Percentiles rank a stretch among this genome's conserved stretches.
Conservation (phyloP, 2,888 invertebrate species). For the Steinernema carpocapsae region DNA sequence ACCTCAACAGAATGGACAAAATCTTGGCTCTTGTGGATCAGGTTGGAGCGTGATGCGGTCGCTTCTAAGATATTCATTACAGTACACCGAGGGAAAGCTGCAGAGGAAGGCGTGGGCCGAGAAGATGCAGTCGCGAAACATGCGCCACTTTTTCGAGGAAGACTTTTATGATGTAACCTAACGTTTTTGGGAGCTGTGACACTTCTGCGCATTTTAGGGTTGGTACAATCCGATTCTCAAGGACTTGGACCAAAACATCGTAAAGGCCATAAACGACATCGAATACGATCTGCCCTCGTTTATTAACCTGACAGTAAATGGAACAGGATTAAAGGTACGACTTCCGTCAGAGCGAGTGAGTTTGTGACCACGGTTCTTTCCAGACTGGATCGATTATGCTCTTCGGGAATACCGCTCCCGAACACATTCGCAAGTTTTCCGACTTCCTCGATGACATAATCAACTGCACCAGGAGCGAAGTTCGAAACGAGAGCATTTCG, state of each 20-base stretch:
- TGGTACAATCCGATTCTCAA: constrained; percentile 62
- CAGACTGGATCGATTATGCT: constrained; percentile 64
- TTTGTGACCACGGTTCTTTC: neutral
- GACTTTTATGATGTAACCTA: constrained; percentile 63
- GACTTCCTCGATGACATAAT: constrained; percentile 61
- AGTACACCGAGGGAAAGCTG: constrained; percentile 62
- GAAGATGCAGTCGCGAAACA: constrained; percentile 67
- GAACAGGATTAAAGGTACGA: constrained; percentile 39
- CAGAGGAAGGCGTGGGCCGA: constrained; percentile 66
- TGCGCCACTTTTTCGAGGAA: constrained; percentile 67
- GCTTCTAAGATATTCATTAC: constrained; percentile 4
- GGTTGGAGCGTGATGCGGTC: neutral
- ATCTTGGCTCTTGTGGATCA: constrained; percentile 14
- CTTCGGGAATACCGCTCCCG: constrained; percentile 52
- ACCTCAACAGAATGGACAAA: constrained; percentile 63
- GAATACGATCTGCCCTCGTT: constrained; percentile 46
- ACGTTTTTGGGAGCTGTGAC: neutral
- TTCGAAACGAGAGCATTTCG: constrained; percentile 54
- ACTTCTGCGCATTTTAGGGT: constrained; percentile 47
- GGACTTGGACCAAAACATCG: constrained; percentile 63
- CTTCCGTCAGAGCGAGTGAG: neutral
- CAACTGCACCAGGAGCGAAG: constrained; percentile 57
- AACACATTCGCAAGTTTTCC: constrained; percentile 36
- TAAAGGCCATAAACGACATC: constrained; percentile 56
- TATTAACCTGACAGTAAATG: constrained; percentile 8